These are phyloP conservation scores for Hyperopisus bebe DNA, from an alignment of 2,113 vertebrate genomes.

Conservation along the genomic window DNA sequence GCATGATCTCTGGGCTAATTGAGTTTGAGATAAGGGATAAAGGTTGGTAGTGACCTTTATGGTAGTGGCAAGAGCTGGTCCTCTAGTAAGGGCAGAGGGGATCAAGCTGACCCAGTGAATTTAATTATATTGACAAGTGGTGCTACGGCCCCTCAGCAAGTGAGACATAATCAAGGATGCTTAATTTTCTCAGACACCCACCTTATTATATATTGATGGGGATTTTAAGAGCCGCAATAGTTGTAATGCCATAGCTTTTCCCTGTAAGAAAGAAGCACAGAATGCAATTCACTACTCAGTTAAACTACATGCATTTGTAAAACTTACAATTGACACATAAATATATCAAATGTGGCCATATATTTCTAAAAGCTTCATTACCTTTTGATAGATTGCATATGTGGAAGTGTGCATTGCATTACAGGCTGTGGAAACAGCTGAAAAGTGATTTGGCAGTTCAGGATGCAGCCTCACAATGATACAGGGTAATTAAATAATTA, in stretches of 20 bases:
- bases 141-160: neutral
- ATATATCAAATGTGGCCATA: neutral
- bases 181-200: neutral
- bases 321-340: neutral
- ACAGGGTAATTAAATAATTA: slow-evolving; percentile 22
- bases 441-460: slow-evolving; percentile 31
- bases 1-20: slow-evolving; percentile 54
- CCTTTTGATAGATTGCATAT: neutral
- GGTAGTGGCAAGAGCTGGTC: slow-evolving; percentile 48
- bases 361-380: neutral
- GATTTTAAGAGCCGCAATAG: neutral
- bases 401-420: neutral
- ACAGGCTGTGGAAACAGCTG: slow-evolving; percentile 31
- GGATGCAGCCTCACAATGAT: neutral
- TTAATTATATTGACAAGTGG: slow-evolving; percentile 3
- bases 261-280: neutral
- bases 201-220: slow-evolving; percentile 6
- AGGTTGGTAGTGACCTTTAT: slow-evolving; percentile 41
- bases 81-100: slow-evolving; percentile 48
- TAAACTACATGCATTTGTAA: neutral
- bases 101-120: slow-evolving; percentile 52
- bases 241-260: neutral
- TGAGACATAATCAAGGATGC: neutral
- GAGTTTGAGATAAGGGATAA: slow-evolving; percentile 49
- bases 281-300: neutral